Conservation (phyloP, 2,797 vertebrate species). For the Sebastes reedi region DNA sequence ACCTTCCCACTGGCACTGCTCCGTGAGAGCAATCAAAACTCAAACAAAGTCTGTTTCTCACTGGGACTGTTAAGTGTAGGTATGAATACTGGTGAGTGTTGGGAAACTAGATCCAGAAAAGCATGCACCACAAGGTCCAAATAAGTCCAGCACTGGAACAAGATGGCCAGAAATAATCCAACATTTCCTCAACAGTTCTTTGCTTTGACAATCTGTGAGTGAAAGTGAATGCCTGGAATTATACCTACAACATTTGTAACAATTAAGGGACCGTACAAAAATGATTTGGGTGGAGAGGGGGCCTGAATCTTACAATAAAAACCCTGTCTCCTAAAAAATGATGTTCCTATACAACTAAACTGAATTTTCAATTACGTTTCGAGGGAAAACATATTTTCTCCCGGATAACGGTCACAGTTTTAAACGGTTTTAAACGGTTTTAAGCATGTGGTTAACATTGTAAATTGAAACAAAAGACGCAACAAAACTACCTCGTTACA, state of each 20-base stretch:
- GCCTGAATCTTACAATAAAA: too few species aligned
- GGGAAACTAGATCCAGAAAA: neutral
- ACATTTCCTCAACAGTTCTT: neutral
- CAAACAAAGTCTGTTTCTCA: conserved; percentile 8
- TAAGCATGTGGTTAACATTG: too few species aligned
- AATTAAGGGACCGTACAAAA: neutral
- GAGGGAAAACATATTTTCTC: too few species aligned
- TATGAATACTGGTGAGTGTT: neutral
- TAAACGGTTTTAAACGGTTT: too few species aligned
- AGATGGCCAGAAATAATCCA: neutral
- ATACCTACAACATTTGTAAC: neutral
- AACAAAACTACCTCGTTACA: too few species aligned
- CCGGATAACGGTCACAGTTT: too few species aligned
- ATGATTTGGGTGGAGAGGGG: neutral
- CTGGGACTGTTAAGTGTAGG: neutral
- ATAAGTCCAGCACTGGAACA: neutral
- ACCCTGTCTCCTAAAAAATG: too few species aligned
- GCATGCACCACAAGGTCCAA: neutral
- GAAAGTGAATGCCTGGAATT: neutral
- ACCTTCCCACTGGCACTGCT: conserved; percentile 16
- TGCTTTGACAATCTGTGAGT: neutral
- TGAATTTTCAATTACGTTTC: too few species aligned
- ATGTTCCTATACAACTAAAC: too few species aligned
- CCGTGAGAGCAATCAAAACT: neutral
- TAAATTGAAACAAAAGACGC: too few species aligned